Conservation (phyloP, 2,113 vertebrate genomes). For the Lanius collurio region DNA sequence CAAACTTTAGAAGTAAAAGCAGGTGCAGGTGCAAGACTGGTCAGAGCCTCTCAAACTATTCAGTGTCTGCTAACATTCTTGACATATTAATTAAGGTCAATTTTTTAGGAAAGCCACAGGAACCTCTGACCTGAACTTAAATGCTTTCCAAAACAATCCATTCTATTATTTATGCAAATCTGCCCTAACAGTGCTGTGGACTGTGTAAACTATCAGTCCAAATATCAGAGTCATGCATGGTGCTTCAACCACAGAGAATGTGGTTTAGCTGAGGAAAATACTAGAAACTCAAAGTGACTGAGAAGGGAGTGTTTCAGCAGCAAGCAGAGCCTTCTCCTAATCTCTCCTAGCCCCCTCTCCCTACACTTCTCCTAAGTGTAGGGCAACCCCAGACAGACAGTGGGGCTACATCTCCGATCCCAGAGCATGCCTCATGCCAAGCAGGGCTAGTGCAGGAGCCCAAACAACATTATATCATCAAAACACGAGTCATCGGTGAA, state of each 20-base stretch:
- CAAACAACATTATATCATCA: neutral
- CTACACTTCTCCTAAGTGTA: neutral
- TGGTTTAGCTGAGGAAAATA: neutral
- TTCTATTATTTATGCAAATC: neutral
- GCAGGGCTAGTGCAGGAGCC: neutral
- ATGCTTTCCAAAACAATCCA: neutral
- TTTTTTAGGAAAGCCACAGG: neutral
- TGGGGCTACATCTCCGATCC: rapidly evolving
- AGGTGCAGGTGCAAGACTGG: neutral
- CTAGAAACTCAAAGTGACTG: neutral
- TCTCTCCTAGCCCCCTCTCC: neutral
- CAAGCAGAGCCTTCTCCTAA: neutral
- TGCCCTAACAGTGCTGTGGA: neutral
- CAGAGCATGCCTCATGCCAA: rapidly evolving
- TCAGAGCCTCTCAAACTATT: neutral
- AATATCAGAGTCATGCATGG: neutral
- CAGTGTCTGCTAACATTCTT: neutral
- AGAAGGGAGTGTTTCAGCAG: neutral
- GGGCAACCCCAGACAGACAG: rapidly evolving
- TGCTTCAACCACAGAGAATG: neutral
- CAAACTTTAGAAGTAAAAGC: neutral
- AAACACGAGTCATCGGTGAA: neutral
- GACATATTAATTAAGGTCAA: neutral
- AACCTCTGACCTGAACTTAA: neutral
- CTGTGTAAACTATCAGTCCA: neutral